phyloP scores from a whole-genome alignment of 2,113 vertebrate genomes.

The Nyctereutes procyonoides region DNA sequence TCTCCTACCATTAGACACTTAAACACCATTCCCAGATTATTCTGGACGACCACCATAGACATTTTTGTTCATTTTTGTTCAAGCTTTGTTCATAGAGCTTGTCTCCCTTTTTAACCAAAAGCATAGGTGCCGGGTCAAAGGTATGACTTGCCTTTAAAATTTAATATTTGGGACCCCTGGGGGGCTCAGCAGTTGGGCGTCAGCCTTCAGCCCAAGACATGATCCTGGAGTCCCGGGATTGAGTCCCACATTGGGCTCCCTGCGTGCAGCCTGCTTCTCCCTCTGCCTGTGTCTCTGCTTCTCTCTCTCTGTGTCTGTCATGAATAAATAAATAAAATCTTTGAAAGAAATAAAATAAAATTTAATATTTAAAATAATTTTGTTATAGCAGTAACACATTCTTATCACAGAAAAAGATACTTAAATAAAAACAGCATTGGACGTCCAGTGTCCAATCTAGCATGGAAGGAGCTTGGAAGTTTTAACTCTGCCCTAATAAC shows the following conservation, averaged over 20 bases:
- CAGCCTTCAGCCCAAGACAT: no score
- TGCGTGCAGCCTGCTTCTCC: no score
- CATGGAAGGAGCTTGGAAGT: background rate
- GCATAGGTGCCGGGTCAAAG: background rate
- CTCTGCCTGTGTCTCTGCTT: no score
- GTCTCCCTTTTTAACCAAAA: background rate
- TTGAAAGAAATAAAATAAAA: background rate
- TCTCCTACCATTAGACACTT: background rate
- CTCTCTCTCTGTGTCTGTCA: no score
- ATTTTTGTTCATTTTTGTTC: background rate
- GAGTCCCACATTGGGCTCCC: no score
- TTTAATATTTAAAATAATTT: background rate
- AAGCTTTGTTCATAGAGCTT: background rate
- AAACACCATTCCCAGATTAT: background rate
- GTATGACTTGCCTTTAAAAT: background rate
- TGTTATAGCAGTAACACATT: background rate
- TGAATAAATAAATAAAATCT: no score
- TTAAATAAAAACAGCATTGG: background rate
- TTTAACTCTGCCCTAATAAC: accelerated
- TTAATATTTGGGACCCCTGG: background rate
- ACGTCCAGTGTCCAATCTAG: background rate
- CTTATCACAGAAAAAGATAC: background rate
- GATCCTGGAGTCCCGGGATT: no score
- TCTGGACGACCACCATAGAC: accelerated
- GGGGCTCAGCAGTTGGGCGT: no score